Conservation (phyloP, 2,113 vertebrate genomes). For the Galbula dea region DNA sequence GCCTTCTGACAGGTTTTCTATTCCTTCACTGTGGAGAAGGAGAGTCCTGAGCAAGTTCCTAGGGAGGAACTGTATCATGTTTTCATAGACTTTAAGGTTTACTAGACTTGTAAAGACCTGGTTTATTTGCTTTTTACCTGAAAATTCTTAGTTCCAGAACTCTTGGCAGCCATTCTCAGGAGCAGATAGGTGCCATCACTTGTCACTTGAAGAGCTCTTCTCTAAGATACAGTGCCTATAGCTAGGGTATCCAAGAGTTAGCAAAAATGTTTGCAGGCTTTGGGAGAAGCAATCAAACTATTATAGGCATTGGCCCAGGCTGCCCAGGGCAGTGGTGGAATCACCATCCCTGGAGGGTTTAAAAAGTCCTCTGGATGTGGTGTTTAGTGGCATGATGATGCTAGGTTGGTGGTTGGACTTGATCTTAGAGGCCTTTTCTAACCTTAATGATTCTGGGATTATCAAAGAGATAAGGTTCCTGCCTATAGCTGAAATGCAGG, state of each 20-base stretch:
- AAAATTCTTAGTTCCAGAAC: neutral
- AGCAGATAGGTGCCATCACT: neutral
- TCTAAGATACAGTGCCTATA: neutral
- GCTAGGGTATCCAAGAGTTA: neutral
- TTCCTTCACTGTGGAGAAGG: neutral
- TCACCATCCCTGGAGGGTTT: too few relatives aligned
- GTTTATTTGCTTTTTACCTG: neutral
- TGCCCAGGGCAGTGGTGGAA: too few relatives aligned
- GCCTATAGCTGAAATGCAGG: neutral
- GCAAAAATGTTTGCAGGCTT: neutral
- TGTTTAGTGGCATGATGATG: too few relatives aligned
- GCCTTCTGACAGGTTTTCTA: neutral
- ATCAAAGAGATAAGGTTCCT: neutral
- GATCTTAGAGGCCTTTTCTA: too few relatives aligned
- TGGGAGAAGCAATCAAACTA: neutral
- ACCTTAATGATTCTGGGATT: too few relatives aligned
- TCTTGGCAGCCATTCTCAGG: neutral
- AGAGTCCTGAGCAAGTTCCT: neutral
- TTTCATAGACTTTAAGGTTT: neutral
- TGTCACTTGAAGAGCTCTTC: neutral
- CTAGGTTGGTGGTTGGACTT: too few relatives aligned
- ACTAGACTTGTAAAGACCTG: neutral
- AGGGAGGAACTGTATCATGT: neutral
- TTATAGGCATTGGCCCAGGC: too few relatives aligned
- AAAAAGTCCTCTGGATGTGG: too few relatives aligned